phyloP scores from a whole-genome alignment of 2,888 invertebrate species.

The Parascotia fuliginaria region DNA sequence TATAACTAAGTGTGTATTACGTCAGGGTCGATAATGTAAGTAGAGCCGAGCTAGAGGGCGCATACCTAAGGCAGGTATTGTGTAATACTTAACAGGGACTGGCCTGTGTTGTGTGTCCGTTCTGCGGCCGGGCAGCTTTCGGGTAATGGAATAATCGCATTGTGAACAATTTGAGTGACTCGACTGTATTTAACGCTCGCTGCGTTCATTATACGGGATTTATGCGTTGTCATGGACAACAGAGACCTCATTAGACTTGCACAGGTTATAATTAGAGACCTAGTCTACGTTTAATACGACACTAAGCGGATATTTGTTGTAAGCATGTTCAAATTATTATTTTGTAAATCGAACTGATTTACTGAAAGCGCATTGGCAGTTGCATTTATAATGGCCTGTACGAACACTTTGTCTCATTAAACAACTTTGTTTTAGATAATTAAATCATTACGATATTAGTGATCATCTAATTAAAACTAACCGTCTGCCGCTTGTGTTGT shows the following conservation, averaged over 20 bases:
- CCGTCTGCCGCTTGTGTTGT: conserved; percentile 58
- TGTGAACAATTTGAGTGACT: conserved; percentile 81
- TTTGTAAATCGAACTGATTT: conserved; percentile 14
- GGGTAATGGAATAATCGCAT: conserved; percentile 80
- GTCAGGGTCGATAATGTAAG: not conserved
- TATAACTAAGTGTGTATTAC: not conserved
- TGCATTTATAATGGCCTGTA: conserved; percentile 19
- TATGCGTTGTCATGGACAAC: conserved; percentile 78
- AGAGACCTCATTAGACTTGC: conserved; percentile 73
- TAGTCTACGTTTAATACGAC: conserved; percentile 50
- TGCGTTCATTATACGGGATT: conserved; percentile 80
- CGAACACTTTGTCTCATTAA: not conserved
- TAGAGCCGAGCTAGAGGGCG: not conserved
- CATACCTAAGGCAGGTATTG: conserved; percentile 1
- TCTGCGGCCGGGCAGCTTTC: conserved; percentile 61
- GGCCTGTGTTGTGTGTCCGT: conserved; percentile 42
- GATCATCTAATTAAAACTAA: conserved; percentile 71
- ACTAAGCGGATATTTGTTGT: conserved; percentile 52
- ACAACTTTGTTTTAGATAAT: conserved; percentile 67
- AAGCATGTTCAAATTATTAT: conserved; percentile 20
- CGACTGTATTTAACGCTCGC: conserved; percentile 75
- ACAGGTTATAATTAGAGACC: conserved; percentile 78
- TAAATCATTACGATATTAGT: conserved; percentile 70
- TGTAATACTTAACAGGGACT: conserved; percentile 19
- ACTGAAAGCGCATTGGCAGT: conserved; percentile 30